Base-by-base conservation (phyloP, 2,797 vertebrate species). In the Eulemur albifrons region DNA sequence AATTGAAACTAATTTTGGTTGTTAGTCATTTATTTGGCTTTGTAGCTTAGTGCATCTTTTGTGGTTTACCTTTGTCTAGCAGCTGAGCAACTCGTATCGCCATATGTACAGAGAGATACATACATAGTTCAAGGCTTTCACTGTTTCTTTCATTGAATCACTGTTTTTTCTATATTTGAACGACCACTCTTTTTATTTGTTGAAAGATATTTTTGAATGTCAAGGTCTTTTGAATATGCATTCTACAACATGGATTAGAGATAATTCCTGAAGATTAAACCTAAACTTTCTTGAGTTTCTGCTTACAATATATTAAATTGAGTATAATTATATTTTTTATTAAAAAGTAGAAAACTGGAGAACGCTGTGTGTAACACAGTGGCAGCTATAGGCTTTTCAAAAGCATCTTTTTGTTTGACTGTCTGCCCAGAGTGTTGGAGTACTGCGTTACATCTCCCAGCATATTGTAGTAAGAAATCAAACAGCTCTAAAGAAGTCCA, bases 11-110 rank as follows among this genome's bases (percentile, higher is more conserved):
- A 61, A 93, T 79, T 93, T 96, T 96, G 96, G 94, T 96, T 88
- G 97, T 93, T 96, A 79, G 94, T 98, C 3, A 2, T 98, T 98
- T 97, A 80, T 94, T 98, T 96, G 95, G 65, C 50, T 63, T 54
- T 96, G 83, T 94, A 86, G 90, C 72, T 69, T 88, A 77, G 38
- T 18, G 5, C 45, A 15, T 48, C 92, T 40, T 77, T 40, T 1
- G 30, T 32, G 50, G 43, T 14, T 38, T n/a, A 15, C 27, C 43
- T 82, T n/a, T 63, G 80, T 48, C 63, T 12, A 2, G 67, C 15
- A 21, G 11, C 67, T 2, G 7, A 21, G 38, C 9, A 4, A 2
- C 75, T 27, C 10, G 40, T 59, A 4, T n/a, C 2, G 8, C 77
- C 23, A 6, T 54, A 3, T 54, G 1, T 54, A 65, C 40, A 61